Base-by-base conservation (phyloP, 2,113 vertebrate genomes). In the Todiramphus chloris region DNA sequence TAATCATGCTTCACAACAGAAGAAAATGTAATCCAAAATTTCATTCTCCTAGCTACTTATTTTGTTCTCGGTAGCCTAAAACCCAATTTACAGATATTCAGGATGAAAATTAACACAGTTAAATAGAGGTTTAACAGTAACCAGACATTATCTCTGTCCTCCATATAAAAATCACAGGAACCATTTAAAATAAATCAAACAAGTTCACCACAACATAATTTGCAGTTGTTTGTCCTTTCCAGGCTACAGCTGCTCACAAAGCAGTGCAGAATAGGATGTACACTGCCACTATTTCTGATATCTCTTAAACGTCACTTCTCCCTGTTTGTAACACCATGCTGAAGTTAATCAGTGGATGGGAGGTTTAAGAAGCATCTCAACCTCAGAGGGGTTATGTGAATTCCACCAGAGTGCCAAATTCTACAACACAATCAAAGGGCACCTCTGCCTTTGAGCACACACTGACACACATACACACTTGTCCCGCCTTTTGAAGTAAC, bases 1-100 rank as follows among this genome's bases (percentile, higher is more conserved):
- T 97, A 97, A 97, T 94, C 90, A 90, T 93, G 50, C 35, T 80
- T 92, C 64, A 83, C 67, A 93, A 93, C 25, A 92, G 73, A 81
- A 92, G 17, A 87, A 93, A 93, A 69, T 27, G 14, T 25, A 95
- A 89, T 44, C 41, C 64, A 81, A 93, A 83, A n/a, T 63, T 79
- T 27, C 27, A 64, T 75, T 84, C 56, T 90, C 64, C 39, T 83
- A 83, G 90, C 91, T 94, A 89, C 83, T 95, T 92, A 88, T 74
- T 90, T 89, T 85, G 46, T 46, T 83, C 37, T 33, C 17, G 41
- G 75, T 10, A 86, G 51, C 28, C 62, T 62, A 53, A 81, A 72
- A 43, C 43, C 12, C 3, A 48, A 82, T 76, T 84, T 55, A 58
- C 31, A 66, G 37, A 37, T 76, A 24, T 2, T 6, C 41, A 55